A percentile compares a stretch with the other conserved stretches of the same genome.
These are phyloP conservation scores for Tiphia femorata DNA, from an alignment of 2,888 invertebrate species.

Conservation along the genomic window DNA sequence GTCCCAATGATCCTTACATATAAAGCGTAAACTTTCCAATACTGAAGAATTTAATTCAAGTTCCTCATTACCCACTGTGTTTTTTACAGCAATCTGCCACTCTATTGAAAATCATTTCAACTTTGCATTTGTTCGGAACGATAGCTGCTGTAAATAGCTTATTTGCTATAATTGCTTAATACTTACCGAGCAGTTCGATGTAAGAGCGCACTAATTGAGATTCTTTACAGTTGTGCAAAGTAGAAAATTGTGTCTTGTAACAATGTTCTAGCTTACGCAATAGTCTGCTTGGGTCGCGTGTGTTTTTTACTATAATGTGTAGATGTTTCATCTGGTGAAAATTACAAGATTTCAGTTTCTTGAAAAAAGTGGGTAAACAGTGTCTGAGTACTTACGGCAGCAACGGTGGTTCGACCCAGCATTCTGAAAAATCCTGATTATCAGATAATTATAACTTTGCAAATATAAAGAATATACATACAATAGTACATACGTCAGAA, in stretches of 20 bases:
- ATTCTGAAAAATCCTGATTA: constrained; percentile 70
- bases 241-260: constrained; percentile 61
- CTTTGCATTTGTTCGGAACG: background rate
- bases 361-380: constrained; percentile 16
- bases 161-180: background rate
- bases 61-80: constrained; percentile 59
- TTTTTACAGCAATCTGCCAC: constrained; percentile 73
- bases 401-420: constrained; percentile 77
- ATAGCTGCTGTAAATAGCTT: background rate
- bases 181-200: constrained; percentile 62
- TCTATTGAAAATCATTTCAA: constrained; percentile 64
- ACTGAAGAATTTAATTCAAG: constrained; percentile 64
- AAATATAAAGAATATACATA: background rate
- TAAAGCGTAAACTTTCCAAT: constrained; percentile 71
- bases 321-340: constrained; percentile 60
- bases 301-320: constrained; percentile 60
- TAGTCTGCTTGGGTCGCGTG: constrained; percentile 55
- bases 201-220: constrained; percentile 60
- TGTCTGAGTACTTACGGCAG: constrained; percentile 73
- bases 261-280: constrained; percentile 60
- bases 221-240: constrained; percentile 62
- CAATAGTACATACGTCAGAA: constrained; percentile 76
- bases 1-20: constrained; percentile 72
- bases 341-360: constrained; percentile 37
- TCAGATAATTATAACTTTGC: background rate